Evolutionary conservation across 1,140 invertebrate genomes (phyloP).

Genomic region (Ceratitis capitata): DNA sequence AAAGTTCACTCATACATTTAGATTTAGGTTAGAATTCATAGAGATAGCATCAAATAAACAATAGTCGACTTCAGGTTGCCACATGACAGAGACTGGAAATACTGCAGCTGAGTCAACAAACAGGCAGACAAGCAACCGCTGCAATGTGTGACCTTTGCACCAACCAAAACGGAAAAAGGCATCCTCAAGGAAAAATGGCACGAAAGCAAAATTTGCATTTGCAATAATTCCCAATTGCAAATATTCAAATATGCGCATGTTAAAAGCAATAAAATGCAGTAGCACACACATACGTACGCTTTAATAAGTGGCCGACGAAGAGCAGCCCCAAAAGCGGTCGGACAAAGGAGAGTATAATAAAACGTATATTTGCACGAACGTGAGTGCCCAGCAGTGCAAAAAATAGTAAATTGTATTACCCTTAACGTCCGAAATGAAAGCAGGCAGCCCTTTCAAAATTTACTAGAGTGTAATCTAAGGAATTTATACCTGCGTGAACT

Average conservation of each 20-base stretch:
- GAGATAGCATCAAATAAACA: background rate
- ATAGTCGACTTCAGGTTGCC: background rate
- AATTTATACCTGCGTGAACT: too few relatives aligned
- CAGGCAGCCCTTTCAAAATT: too few relatives aligned
- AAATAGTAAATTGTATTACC: too few relatives aligned
- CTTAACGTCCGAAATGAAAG: too few relatives aligned
- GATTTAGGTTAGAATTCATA: background rate
- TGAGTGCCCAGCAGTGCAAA: background rate
- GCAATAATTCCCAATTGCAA: background rate
- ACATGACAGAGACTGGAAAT: too few relatives aligned
- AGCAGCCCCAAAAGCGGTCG: background rate
- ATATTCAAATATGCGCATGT: background rate
- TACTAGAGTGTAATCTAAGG: too few relatives aligned
- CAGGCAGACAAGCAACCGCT: background rate
- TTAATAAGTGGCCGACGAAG: background rate
- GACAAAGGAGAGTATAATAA: background rate
- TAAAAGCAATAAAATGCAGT: too few relatives aligned
- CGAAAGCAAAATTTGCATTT: background rate
- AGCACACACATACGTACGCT: background rate
- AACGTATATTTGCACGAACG: background rate
- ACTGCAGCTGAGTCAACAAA: background rate
- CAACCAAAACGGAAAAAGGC: background rate
- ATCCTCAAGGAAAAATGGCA: background rate
- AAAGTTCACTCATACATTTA: background rate
- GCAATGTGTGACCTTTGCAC: background rate